Base-by-base conservation (phyloP, 2,888 invertebrate genomes). In the Gastracanthus pulcherrimus region DNA sequence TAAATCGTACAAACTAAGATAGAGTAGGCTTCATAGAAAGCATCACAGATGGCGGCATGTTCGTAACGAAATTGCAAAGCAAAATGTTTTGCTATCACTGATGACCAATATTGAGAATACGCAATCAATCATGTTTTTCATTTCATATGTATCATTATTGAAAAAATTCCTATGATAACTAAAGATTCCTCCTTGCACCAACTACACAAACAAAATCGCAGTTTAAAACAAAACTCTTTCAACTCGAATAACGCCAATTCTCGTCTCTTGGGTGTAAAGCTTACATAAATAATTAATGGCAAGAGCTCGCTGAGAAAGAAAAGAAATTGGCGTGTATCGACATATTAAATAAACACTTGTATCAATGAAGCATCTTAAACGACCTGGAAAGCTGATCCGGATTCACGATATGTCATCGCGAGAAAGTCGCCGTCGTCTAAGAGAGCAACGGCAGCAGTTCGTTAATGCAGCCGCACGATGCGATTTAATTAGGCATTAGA, bases 321-420 rank as follows among this genome's bases (percentile, higher is more conserved):
- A 75, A 69, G 36, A 75, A 67, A 62, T 48, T 31, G 34, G 55
- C 55, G 26, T 23, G 26, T 11, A 23, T 67, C 13, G 29, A 66
- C 16, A n/a, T n/a, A 41, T 38, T 29, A 45, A 74, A 64, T 72
- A 58, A 34, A 58, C 31, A n/a, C 51, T 51, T 55, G 51, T 13
- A 69, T 34, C 60, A 26, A 38, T 36, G 55, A 66, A 48, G 66
- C 58, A 81, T 64, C 45, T 66, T 5, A 16, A 70, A 67, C 48
- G 13, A 66, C 76, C 41, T 69, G 51, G 81, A 77, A 81, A 77
- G 81, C 58, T 77, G 62, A 81, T 81, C 51, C 41, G 29, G n/a
- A 77, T 81, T 66, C 81, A 62, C 45, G 70, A 81, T 69, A 81
- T 58, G 67, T 60, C 77, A 76, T 77, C 45, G 13, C 38, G 82